Evolutionary conservation across 1,140 invertebrate species (phyloP), one percentile per base, ranked within the genome.

Genomic region (Drosophila saltans): DNA sequence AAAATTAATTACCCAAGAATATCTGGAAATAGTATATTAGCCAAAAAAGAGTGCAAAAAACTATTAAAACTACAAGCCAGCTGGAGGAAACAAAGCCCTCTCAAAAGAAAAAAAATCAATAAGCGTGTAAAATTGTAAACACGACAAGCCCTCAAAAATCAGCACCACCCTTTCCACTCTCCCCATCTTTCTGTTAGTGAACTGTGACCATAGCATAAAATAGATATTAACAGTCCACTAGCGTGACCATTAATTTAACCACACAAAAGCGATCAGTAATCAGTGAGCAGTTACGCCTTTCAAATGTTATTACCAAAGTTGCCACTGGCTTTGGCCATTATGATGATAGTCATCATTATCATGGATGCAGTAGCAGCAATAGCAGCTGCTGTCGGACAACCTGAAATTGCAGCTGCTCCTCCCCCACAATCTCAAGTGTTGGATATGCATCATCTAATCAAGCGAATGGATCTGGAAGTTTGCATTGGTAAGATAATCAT

Each of bases 381-480:
- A 57, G 56, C 69, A 60, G 66, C 68, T 59, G 52, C 39, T 66
- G 70, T 63, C 8, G 83, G 65, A 7, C 84, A 89, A 63, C 78
- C 82, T 16, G 84, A 89, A 65, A 69, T 69, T 40, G 73, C 75
- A n/a, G 62, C 52, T 36, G 33, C 56, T n/a, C 45, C 64, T 58
- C 36, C 43, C 16, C 56, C 26, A 21, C 55, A 58, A 39, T 41
- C 75, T n/a, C 28, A 26, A 41, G 11, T 30, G 2, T 28, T 65
- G 10, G 69, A 71, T 36, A 70, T 74, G 28, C 91, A 92, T 72
- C 80, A 52, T 2, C 74, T 92, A 7, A 68, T 66, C 65, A 92
- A 92, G 55, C 82, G 91, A 39, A 92, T 92, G 90, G 91, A 92
- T 66, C 73, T 92, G 63, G 91, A 91, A 26, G 64, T 75, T 1